These are phyloP conservation scores for Scyliorhinus canicula DNA, from an alignment of 2,797 vertebrate genomes.

Conservation along the genomic window DNA sequence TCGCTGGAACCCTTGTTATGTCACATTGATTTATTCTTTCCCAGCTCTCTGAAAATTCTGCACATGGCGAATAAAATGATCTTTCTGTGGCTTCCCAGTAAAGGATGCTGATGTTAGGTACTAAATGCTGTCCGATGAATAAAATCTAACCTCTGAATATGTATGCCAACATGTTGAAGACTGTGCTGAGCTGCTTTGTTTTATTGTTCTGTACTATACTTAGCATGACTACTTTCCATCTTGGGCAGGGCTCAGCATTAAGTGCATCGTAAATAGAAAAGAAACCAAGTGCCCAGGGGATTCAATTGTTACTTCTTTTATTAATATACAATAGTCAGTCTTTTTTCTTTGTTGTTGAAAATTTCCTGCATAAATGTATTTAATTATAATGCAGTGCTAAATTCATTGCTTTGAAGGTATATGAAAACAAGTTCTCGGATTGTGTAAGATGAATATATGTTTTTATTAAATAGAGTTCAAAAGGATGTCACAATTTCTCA, in stretches of 20 bases:
- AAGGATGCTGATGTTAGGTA: not conserved
- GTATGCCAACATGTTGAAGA: not conserved
- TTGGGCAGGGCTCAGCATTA: not conserved
- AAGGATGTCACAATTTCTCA: no score
- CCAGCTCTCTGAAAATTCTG: not conserved
- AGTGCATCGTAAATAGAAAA: not conserved
- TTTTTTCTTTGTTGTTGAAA: not conserved
- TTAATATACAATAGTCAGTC: not conserved
- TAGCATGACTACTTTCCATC: not conserved
- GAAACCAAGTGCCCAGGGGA: not conserved
- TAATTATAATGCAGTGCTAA: not conserved
- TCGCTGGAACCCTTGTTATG: not conserved
- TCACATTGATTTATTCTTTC: not conserved
- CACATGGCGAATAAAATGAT: not conserved
- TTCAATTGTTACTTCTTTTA: not conserved
- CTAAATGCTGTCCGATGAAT: not conserved
- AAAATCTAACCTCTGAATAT: not conserved
- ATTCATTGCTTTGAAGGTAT: not conserved
- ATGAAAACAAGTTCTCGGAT: not conserved
- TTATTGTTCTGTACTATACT: not conserved
- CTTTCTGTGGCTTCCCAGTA: not conserved
- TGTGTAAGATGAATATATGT: not conserved
- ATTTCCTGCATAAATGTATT: not conserved
- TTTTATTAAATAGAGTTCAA: not conserved
- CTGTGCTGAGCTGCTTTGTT: not conserved